Evolutionary conservation across 2,888 invertebrate genomes (phyloP), one percentile per base, ranked within the genome.

Genomic region (Neelides folsomi): DNA sequence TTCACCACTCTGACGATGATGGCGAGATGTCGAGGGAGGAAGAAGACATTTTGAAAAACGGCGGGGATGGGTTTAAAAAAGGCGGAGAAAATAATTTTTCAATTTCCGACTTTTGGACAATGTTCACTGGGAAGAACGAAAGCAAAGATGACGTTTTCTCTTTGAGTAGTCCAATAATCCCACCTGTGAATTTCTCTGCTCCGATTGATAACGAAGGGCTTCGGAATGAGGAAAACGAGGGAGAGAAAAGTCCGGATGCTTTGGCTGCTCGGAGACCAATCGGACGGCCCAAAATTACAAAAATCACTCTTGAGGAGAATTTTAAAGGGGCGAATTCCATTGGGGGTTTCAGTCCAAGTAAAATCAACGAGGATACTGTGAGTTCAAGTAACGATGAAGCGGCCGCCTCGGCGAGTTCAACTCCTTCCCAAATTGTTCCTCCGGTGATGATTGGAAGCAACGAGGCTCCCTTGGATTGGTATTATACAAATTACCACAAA

Each of bases 401-500:
- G 12, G 15, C 42, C 42, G 12, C 18, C 18, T 19, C 42, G 42
- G 15, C 42, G 3, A 3, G 8, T 6, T 16, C 13, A 15, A 18
- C 42, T 19, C 20, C n/a, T 19, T 27, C 45, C 2, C 34, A 20
- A 34, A 40, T 60, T 19, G 43, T 60, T 38, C 64, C 64, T 12
- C 64, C 64, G 8, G 59, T 64, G 19, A 53, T 64, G 46, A 58
- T 59, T n/a, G 60, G 54, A 12, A 59, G 53, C 19, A 41, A 51
- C 13, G 56, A 59, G 35, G 60, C 59, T 20, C 58, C 60, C 1
- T 39, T 52, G 9, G 67, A 67, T 49, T 89, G 89, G 89, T 89
- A 89, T 70, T 88, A 83, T 68, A 82, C 81, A 60, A 86, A 86
- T 69, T 88, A 88, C 67, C 84, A 85, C 68, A 80, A 79, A 66